Evolutionary conservation across 2,888 invertebrate genomes (phyloP).

Genomic region (Gisinianus flammeolus): DNA sequence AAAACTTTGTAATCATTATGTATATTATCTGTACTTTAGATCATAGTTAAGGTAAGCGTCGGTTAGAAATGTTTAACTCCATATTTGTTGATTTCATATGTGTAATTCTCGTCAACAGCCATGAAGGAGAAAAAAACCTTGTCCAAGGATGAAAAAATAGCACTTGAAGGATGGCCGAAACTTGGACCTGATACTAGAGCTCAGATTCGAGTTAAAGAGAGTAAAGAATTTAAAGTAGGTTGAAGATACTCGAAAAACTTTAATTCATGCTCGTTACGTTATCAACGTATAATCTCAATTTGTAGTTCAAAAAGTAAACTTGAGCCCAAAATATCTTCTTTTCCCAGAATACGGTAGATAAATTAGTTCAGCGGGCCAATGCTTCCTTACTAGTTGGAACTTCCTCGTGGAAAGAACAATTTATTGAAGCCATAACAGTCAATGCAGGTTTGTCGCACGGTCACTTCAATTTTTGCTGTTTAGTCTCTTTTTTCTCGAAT

Average conservation of each 20-base stretch:
- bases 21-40: too few relatives aligned
- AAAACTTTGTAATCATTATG: not conserved
- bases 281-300: not conserved
- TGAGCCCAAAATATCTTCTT: not conserved
- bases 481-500: too few relatives aligned
- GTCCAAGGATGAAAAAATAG: constrained; percentile 82
- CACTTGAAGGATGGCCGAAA: constrained; percentile 88
- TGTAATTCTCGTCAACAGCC: constrained; percentile 36
- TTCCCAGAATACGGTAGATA: constrained; percentile 90
- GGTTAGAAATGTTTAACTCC: not conserved
- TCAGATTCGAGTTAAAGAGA: constrained; percentile 92
- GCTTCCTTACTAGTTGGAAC: constrained; percentile 88
- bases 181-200: constrained; percentile 86
- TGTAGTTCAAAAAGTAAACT: not conserved
- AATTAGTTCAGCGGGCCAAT: constrained; percentile 95
- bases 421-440: constrained; percentile 93
- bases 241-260: not conserved
- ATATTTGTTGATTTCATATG: constrained; percentile 41
- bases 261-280: not conserved
- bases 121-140: constrained; percentile 72
- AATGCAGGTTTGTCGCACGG: constrained; percentile 72
- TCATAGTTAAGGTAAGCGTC: too few relatives aligned
- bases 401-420: constrained; percentile 99
- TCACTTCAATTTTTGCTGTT: too few relatives aligned
- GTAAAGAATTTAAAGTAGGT: constrained; percentile 96